Conservation (phyloP, 2,797 vertebrate species). For the Schizopygopsis malacanthus region DNA sequence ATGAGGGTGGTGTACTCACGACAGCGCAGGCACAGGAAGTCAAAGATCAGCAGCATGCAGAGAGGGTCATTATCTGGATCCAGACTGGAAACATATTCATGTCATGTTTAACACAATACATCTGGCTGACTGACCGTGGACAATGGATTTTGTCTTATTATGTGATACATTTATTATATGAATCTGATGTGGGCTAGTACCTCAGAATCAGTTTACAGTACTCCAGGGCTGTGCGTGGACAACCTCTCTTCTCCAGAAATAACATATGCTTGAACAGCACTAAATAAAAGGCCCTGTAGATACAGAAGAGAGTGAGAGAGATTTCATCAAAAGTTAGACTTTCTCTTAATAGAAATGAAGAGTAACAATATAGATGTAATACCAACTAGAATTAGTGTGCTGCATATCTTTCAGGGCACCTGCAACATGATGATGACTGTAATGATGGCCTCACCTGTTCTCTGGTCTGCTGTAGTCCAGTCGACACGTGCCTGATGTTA, state of each 20-base stretch:
- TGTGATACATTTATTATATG: not conserved
- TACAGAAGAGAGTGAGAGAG: conserved; percentile 44
- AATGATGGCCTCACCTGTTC: conserved; percentile 84
- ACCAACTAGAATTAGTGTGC: not conserved
- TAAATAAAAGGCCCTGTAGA: conserved; percentile 90
- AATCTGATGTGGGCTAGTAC: conserved; percentile 68
- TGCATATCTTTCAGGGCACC: not conserved
- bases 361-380: not conserved
- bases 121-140: not conserved
- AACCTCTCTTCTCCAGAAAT: conserved; percentile 96
- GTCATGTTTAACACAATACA: not conserved
- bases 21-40: conserved; percentile 90
- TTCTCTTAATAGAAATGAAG: not conserved
- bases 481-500: conserved; percentile 89
- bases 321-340: not conserved
- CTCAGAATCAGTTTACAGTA: conserved; percentile 96
- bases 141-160: not conserved
- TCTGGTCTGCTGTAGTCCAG: conserved; percentile 92
- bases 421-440: not conserved
- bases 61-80: conserved; percentile 94
- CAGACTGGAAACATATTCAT: conserved; percentile 76
- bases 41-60: conserved; percentile 91
- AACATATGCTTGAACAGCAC: conserved; percentile 95
- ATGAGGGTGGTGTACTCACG: conserved; percentile 87
- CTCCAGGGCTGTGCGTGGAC: conserved; percentile 93